Base-by-base conservation (phyloP, 2,797 vertebrate species). In the Pseudotriccus pelzelni region DNA sequence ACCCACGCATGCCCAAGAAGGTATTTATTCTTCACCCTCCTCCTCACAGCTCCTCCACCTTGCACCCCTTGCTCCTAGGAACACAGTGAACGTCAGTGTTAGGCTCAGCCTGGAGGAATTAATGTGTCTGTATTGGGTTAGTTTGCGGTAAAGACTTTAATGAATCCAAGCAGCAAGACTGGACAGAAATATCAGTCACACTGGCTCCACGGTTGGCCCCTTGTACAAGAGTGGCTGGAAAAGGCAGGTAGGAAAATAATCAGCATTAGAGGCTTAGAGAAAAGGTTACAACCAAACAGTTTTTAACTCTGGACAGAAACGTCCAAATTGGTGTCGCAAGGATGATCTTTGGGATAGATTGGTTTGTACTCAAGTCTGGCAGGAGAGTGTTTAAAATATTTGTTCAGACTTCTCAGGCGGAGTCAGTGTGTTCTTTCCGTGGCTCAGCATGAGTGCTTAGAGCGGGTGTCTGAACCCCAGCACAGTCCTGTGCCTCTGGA, bases 101-200 rank as follows among this genome's bases (percentile, higher is more conserved):
- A 87, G 41, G 28, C 44, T 80, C 85, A 74, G 28, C 37, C 74
- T 66, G 59, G 41, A 87, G 22, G 14, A 77, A 88, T 3, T 36
- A 10, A 23, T 20, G 6, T 53, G 34, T 56, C 50, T 80, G n/a
- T 10, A 15, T 41, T 30, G 52, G n/a, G 11, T 84, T 87, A 55
- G 25, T 84, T 69, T 86, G 43, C 80, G 78, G 28, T 43, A 76
- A 74, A 67, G 66, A 39, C 11, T 94, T 95, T 88, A 90, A 78
- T 95, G 43, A 34, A 66, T 60, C 15, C 36, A 72, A 87, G 46
- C 14, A 84, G 34, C 49, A 43, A 21, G 0, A 0, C 21, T 52
- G 39, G 47, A 58, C 23, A 81, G 75, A 84, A 88, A 30, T 28
- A n/a, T 7, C 43, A 52, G 56, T 19, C 70, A 79, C 52, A 76